Conservation (phyloP, 1,140 invertebrate genomes). For the Brachionus asplanchnoidis region DNA sequence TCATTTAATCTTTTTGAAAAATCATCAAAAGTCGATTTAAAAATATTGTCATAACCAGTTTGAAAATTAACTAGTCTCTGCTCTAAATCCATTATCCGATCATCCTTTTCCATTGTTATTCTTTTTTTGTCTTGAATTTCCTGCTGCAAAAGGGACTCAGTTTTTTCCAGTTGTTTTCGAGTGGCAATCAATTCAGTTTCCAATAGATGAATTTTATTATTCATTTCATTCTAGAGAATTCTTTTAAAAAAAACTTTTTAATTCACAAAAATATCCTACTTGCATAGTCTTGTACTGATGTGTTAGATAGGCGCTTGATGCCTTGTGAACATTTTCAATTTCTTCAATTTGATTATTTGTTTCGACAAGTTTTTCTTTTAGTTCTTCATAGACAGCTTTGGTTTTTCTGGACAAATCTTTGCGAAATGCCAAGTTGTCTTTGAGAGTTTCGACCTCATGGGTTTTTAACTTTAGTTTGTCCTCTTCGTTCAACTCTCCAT, state of each 20-base stretch:
- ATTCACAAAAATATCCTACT: background rate
- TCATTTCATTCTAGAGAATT: constrained; percentile 27
- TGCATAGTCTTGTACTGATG: constrained; percentile 41
- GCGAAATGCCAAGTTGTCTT: constrained; percentile 26
- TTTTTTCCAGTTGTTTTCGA: constrained; percentile 4
- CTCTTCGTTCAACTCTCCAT: constrained; percentile 37
- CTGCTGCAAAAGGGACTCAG: background rate
- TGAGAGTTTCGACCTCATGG: constrained; percentile 28
- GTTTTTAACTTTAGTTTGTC: constrained; percentile 33
- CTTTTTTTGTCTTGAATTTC: background rate
- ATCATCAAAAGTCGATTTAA: constrained; percentile 7
- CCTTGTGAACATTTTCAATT: constrained; percentile 33
- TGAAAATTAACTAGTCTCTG: background rate
- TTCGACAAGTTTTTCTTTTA: constrained; percentile 2
- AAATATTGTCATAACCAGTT: constrained; percentile 5
- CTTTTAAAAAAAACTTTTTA: background rate
- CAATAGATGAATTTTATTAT: constrained; percentile 16
- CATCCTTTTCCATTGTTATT: constrained; percentile 33
- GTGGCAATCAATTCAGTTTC: constrained; percentile 18
- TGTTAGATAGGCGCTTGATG: constrained; percentile 28
- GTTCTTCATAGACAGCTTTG: constrained; percentile 31
- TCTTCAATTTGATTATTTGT: constrained; percentile 33
- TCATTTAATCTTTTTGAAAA: background rate
- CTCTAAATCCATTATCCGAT: constrained; percentile 7
- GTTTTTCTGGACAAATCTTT: constrained; percentile 16